A percentile compares a stretch with the other conserved stretches of the same genome.
Evolutionary conservation across 2,797 vertebrate genomes (phyloP).

Genomic region (Urosaurus nigricauda): DNA sequence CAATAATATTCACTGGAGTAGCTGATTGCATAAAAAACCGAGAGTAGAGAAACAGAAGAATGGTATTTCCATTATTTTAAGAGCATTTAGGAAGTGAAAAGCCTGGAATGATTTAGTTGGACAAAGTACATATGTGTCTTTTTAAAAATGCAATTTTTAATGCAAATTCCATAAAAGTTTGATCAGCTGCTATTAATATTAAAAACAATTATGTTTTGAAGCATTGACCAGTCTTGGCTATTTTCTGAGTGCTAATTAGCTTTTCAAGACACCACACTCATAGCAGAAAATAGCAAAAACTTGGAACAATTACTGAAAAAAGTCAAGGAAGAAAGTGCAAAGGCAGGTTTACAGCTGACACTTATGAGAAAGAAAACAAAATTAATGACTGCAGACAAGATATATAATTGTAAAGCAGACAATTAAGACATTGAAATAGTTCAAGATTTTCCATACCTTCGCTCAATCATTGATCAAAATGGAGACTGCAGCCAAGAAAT

Average conservation of each 20-base stretch:
- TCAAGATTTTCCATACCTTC: no score
- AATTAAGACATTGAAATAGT: no score
- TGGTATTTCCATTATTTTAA: rapidly evolving
- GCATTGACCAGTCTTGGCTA: constrained; percentile 21
- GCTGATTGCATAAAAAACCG: neutral
- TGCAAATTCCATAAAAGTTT: constrained; percentile 14
- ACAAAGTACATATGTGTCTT: neutral
- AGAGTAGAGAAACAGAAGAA: constrained; percentile 26
- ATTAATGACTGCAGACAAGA: no score
- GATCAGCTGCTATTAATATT: constrained; percentile 35
- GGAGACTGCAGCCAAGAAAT: no score
- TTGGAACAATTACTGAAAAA: no score
- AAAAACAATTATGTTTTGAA: constrained; percentile 36
- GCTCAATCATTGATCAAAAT: no score
- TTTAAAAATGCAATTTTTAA: neutral
- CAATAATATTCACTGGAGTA: neutral
- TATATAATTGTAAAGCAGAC: no score
- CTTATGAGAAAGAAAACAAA: no score
- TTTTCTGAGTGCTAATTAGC: constrained; percentile 38
- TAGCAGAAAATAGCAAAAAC: no score
- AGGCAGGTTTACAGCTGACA: no score
- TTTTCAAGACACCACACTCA: neutral
- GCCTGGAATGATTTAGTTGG: constrained; percentile 15
- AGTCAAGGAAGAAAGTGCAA: no score
- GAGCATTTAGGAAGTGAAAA: constrained; percentile 6